Base-by-base conservation (phyloP, 2,797 vertebrate genomes). In the Tolypeutes matacus region DNA sequence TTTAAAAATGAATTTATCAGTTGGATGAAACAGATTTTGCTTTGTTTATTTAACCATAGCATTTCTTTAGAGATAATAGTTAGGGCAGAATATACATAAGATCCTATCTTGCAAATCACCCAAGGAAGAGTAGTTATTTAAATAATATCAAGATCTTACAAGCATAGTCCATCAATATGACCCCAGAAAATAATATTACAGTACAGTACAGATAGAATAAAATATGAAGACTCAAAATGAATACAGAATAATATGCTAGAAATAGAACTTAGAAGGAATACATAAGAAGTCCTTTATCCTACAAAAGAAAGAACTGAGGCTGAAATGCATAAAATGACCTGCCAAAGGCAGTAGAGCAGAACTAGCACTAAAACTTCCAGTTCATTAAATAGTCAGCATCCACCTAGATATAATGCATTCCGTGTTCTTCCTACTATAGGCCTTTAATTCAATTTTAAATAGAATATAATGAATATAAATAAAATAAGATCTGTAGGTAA, bases 171-270 rank as follows among this genome's bases (percentile, higher is more conserved):
- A 64, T 96, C 12, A 49, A 39, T 51, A 49, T 69, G 14, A 89
- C 65, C 25, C 31, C 39, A 67, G 75, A 81, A 12, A 5, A 64
- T 12, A 83, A 15, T 87, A 90, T 73, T 91, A 39, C 7, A 36
- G 46, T 84, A 46, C 95, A 69, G 7, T 53, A 49, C 46, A 58
- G 18, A 70, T 1, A 82, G 39, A 75, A 70, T 21, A 67, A 92
- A 78, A 27, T 95, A 89, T 80, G 49, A 88, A 72, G 13, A 81
- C 69, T 90, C 23, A 75, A 7, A 96, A 89, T 69, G 42, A 90
- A 86, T 56, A 72, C 3, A 70, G 23, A 78, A 73, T 49, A 75
- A 92, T 18, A 69, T 25, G 51, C 9, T 51, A 78, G 25, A 75
- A 94, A 9, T 75, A 27, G 51, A 76, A 83, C 62, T 78, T 67